These are phyloP conservation scores for Aporophyla lueneburgensis DNA, from an alignment of 2,888 invertebrate genomes.

Conservation along the genomic window DNA sequence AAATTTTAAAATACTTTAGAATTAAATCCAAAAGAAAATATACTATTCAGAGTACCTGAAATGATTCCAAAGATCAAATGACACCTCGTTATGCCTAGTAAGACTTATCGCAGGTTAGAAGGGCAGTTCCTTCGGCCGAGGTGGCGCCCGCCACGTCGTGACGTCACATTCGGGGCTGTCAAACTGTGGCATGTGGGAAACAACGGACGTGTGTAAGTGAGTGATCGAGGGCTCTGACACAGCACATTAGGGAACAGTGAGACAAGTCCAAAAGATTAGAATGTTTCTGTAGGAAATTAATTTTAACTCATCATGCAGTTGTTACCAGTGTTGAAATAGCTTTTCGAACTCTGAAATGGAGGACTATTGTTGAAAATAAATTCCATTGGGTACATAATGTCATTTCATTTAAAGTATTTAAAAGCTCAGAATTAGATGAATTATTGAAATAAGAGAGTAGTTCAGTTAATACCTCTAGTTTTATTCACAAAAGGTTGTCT, in stretches of 20 bases:
- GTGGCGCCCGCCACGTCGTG: conserved; percentile 64
- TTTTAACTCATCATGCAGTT: neutral
- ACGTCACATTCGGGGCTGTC: conserved; percentile 71
- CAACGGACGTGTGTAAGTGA: conserved; percentile 61
- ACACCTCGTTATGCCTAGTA: conserved; percentile 27
- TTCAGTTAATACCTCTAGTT: neutral
- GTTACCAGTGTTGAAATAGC: neutral
- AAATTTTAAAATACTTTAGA: no score
- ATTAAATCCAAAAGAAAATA: no score
- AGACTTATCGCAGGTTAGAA: conserved; percentile 36
- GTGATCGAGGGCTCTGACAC: conserved; percentile 52
- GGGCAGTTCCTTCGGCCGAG: conserved; percentile 44
- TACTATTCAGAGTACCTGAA: neutral
- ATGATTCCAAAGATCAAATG: conserved; percentile 10
- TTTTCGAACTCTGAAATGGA: neutral
- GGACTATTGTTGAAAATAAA: no score
- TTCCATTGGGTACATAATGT: no score
- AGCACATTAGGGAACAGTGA: conserved; percentile 37
- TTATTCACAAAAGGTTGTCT: no score
- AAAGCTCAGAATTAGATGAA: neutral
- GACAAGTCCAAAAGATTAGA: neutral
- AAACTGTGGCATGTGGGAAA: conserved; percentile 70
- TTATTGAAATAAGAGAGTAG: neutral
- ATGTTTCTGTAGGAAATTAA: neutral
- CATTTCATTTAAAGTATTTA: neutral